phyloP scores from a whole-genome alignment of 1,140 invertebrate species.

The Bombus balteatus region DNA sequence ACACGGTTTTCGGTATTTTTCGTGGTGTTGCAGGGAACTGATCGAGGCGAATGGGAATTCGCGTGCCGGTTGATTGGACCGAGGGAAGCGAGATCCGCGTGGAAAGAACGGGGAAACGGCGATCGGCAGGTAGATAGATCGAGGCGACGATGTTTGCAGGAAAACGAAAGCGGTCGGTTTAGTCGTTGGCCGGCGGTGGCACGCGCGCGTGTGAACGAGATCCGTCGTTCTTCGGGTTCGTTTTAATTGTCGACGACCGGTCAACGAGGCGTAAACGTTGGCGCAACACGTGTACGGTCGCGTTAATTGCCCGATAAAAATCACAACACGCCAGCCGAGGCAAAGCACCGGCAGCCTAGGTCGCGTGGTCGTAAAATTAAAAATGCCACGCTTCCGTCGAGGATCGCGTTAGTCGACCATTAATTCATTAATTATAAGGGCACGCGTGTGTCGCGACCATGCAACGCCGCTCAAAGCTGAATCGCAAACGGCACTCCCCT shows the following conservation, averaged over 20 bases:
- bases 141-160: no score
- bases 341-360: conserved; percentile 46
- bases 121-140: background rate
- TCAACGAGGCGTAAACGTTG: conserved; percentile 76
- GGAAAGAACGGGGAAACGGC: no score
- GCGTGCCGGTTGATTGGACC: no score
- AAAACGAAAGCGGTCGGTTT: background rate
- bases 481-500: conserved; percentile 44
- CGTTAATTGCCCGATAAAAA: conserved; percentile 84
- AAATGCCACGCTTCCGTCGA: conserved; percentile 75
- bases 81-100: no score
- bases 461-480: conserved; percentile 62
- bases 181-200: conserved; percentile 13
- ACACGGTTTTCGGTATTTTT: no score
- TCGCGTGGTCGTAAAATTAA: conserved; percentile 78
- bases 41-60: no score
- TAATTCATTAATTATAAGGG: conserved; percentile 76
- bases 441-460: conserved; percentile 59
- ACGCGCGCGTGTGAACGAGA: conserved; percentile 29
- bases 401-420: conserved; percentile 75
- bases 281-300: conserved; percentile 80
- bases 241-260: conserved; percentile 75
- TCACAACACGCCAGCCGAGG: conserved; percentile 80
- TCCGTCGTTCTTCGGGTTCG: conserved; percentile 63
- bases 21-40: accelerated